These are phyloP conservation scores for Sycophila texana DNA, from an alignment of 2,888 invertebrate species.

Conservation along the genomic window DNA sequence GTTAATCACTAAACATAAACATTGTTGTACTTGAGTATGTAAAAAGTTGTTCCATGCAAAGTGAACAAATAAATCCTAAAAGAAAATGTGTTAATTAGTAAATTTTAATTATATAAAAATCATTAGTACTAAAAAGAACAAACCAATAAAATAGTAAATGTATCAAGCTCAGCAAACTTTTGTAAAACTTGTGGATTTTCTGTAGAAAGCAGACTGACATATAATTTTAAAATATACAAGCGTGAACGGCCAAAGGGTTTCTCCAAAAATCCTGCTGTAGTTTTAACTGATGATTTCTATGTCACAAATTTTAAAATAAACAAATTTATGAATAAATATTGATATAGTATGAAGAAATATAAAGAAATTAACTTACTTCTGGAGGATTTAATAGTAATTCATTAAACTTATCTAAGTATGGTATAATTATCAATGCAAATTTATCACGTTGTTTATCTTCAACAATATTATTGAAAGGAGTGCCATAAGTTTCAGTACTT, in stretches of 20 bases:
- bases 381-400: constrained; percentile 83
- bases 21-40: constrained; percentile 91
- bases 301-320: constrained; percentile 51
- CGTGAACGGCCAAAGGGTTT: constrained; percentile 88
- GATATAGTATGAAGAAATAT: constrained; percentile 11
- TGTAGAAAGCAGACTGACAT: constrained; percentile 85
- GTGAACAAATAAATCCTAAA: constrained; percentile 91
- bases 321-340: not conserved
- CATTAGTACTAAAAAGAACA: constrained; percentile 61
- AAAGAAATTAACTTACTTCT: constrained; percentile 76
- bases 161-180: constrained; percentile 79
- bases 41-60: constrained; percentile 97
- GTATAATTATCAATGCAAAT: constrained; percentile 82
- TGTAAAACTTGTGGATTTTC: constrained; percentile 84
- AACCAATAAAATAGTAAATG: constrained; percentile 79
- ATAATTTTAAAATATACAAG: constrained; percentile 87
- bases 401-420: constrained; percentile 84
- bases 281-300: constrained; percentile 81
- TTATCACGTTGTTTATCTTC: constrained; percentile 80
- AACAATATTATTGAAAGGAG: constrained; percentile 67
- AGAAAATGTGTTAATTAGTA: constrained; percentile 56
- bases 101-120: too few relatives aligned
- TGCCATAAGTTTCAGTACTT: constrained; percentile 55
- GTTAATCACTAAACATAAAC: constrained; percentile 84
- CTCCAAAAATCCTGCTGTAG: constrained; percentile 83